Conservation (phyloP, 1,140 invertebrate genomes). For the Hylaeus volcanicus region DNA sequence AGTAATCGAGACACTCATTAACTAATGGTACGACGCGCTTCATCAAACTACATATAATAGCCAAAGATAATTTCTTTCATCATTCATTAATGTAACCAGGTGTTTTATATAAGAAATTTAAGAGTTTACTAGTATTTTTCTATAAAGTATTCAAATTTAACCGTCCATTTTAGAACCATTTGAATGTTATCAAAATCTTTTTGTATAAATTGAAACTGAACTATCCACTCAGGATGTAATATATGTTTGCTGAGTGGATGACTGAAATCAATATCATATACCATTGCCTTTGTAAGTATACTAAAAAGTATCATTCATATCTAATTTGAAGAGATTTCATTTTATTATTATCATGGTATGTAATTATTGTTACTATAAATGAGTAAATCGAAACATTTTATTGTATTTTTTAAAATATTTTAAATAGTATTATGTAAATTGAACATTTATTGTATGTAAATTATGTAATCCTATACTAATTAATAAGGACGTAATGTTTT, state of each 20-base stretch:
- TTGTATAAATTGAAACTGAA: constrained; percentile 34
- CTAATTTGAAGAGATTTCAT: constrained; percentile 31
- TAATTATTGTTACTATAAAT: constrained; percentile 22
- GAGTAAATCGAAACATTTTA: constrained; percentile 1
- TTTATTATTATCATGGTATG: constrained; percentile 33
- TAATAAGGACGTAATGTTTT: not conserved
- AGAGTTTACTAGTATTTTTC: constrained; percentile 33
- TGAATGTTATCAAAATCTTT: constrained; percentile 29
- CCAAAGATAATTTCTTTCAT: constrained; percentile 40
- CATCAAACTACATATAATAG: constrained; percentile 26
- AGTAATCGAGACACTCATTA: constrained; percentile 50
- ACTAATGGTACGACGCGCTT: constrained; percentile 8
- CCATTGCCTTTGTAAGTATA: constrained; percentile 21
- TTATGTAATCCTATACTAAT: constrained; percentile 13
- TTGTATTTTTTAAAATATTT: constrained; percentile 13
- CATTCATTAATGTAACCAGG: constrained; percentile 20
- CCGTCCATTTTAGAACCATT: constrained; percentile 54
- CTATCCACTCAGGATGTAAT: constrained; percentile 29
- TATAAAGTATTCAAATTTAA: constrained; percentile 56
- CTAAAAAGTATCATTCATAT: constrained; percentile 13
- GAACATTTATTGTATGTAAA: constrained; percentile 25
- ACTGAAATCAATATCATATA: constrained; percentile 52
- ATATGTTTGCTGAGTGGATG: constrained; percentile 37
- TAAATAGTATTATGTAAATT: constrained; percentile 6
- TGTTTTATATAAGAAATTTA: constrained; percentile 30